Evolutionary conservation across 2,113 vertebrate genomes (phyloP).

Genomic region (Gymnocephalus cernua): DNA sequence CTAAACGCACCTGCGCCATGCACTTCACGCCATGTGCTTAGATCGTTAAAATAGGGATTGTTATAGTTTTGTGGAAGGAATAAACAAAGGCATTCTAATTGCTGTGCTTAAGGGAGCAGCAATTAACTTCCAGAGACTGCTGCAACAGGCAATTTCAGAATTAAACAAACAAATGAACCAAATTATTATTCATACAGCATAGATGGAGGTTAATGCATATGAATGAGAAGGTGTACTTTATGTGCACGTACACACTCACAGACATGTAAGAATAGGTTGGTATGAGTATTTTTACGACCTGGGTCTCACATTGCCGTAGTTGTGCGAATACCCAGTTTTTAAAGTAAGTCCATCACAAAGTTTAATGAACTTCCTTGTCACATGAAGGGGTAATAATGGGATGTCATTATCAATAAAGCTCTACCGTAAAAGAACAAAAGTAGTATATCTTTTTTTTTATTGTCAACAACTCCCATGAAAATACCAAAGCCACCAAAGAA

Average conservation of each 20-base stretch:
- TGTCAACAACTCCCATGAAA: background rate
- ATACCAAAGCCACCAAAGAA: background rate
- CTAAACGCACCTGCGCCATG: too few species aligned
- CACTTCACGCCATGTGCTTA: too few species aligned
- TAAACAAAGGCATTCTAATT: slow-evolving; percentile 14
- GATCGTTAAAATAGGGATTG: too few species aligned
- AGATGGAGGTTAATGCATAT: background rate
- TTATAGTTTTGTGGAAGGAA: slow-evolving; percentile 4
- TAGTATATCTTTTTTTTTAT: background rate
- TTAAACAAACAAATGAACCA: slow-evolving; percentile 1
- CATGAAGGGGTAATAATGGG: background rate
- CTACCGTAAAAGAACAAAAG: background rate
- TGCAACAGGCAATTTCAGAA: slow-evolving; percentile 7
- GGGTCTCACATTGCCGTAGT: background rate
- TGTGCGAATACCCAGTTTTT: background rate
- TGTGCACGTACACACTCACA: background rate
- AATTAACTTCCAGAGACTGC: slow-evolving; percentile 22
- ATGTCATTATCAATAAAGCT: background rate
- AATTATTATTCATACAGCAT: background rate
- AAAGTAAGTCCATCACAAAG: background rate
- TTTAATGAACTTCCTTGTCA: background rate
- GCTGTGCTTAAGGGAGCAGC: slow-evolving; percentile 1
- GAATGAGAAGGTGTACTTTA: background rate
- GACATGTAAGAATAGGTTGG: background rate
- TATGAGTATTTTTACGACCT: background rate